Evolutionary conservation across 2,888 invertebrate species (phyloP).

Genomic region (Aquatica leii): DNA sequence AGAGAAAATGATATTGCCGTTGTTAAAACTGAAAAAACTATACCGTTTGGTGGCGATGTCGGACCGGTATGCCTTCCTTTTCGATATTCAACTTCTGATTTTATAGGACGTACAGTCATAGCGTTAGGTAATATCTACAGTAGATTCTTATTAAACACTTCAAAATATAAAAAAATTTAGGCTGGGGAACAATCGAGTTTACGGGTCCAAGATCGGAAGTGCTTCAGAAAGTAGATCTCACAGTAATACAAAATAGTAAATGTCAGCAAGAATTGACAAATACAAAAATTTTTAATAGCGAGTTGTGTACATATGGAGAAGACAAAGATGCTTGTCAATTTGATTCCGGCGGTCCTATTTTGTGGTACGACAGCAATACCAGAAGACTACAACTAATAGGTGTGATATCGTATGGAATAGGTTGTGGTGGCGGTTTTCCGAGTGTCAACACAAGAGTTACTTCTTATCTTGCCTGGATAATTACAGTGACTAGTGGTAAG

Average conservation of each 20-base stretch:
- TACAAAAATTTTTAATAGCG: constrained; percentile 22
- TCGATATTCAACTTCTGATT: constrained; percentile 55
- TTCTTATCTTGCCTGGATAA: constrained; percentile 66
- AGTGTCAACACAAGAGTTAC: constrained; percentile 67
- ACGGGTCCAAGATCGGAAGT: constrained; percentile 63
- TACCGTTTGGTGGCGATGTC: constrained; percentile 64
- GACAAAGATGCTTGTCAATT: constrained; percentile 68
- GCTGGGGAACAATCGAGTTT: constrained; percentile 67
- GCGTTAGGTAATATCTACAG: constrained; percentile 60
- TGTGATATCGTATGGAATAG: constrained; percentile 65
- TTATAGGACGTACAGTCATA: constrained; percentile 58
- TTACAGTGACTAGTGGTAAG: constrained; percentile 49
- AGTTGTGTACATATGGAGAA: constrained; percentile 63
- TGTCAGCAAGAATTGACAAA: constrained; percentile 56
- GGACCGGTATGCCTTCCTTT: constrained; percentile 74
- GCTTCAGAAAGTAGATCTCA: constrained; percentile 64
- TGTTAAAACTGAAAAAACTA: constrained; percentile 54
- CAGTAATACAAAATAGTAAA: constrained; percentile 60
- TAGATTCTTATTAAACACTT: too few relatives aligned
- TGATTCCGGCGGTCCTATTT: constrained; percentile 68
- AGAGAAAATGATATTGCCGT: constrained; percentile 66
- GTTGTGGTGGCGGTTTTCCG: constrained; percentile 64
- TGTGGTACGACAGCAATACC: constrained; percentile 62
- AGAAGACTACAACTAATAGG: constrained; percentile 61
- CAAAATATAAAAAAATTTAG: constrained; percentile 61